phyloP scores from a whole-genome alignment of 2,888 invertebrate species.

The Balanococcus diminutus region DNA sequence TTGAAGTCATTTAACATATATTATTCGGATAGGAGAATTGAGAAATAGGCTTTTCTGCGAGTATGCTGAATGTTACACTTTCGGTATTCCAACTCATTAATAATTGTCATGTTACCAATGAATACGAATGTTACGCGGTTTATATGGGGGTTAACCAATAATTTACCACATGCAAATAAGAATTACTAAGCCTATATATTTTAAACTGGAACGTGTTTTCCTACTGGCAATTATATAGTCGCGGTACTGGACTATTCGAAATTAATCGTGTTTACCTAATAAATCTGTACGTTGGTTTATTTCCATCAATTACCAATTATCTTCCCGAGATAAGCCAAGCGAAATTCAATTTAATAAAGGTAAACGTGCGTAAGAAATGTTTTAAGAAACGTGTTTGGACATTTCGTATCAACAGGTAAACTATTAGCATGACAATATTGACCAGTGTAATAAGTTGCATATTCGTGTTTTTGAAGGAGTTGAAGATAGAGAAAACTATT shows the following conservation, averaged over 20 bases:
- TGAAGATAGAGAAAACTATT: background rate
- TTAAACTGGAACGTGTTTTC: constrained; percentile 18
- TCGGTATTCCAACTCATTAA: constrained; percentile 4
- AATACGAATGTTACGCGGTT: background rate
- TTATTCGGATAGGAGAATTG: background rate
- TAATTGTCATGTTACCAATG: constrained; percentile 1
- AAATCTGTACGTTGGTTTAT: background rate
- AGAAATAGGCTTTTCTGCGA: background rate
- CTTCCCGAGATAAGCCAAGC: background rate
- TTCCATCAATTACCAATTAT: background rate
- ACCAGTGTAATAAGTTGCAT: background rate
- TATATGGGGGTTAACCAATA: constrained; percentile 1
- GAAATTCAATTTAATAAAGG: background rate
- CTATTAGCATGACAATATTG: background rate
- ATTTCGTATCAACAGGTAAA: background rate
- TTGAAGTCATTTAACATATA: background rate
- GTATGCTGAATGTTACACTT: background rate
- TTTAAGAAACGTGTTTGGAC: background rate
- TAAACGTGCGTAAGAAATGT: background rate
- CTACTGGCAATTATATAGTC: background rate
- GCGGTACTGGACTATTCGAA: background rate
- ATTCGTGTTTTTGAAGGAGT: background rate
- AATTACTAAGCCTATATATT: background rate
- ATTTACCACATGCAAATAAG: background rate
- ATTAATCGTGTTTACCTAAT: constrained; percentile 15